Percentiles rank a stretch among this genome's conserved stretches.
phyloP scores from a whole-genome alignment of 2,888 invertebrate genomes.

The Diplazon laetatorius region DNA sequence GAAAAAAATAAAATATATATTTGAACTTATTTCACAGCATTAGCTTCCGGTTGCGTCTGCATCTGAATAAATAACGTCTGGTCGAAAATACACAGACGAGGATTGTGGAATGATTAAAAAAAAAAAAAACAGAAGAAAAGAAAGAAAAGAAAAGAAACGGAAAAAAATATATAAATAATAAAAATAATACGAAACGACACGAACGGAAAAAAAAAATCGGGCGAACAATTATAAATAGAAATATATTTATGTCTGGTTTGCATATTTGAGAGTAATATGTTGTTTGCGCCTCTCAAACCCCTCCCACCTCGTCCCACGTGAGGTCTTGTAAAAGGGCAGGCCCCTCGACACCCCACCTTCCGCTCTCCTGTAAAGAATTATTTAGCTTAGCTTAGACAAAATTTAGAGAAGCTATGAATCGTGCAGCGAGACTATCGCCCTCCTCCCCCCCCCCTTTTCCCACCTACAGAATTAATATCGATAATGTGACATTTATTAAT shows the following conservation, averaged over 20 bases:
- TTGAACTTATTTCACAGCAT: constrained; percentile 74
- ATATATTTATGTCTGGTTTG: constrained; percentile 78
- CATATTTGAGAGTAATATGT: constrained; percentile 76
- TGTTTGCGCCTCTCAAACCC: constrained; percentile 73
- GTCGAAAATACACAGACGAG: constrained; percentile 71
- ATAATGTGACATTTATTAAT: constrained; percentile 80
- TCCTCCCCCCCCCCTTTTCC: too few relatives aligned
- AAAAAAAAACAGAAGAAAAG: constrained; percentile 17
- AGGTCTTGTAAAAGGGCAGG: constrained; percentile 80
- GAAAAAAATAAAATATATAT: constrained; percentile 46
- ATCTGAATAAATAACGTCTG: constrained; percentile 72
- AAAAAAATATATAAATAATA: constrained; percentile 2
- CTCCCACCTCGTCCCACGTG: constrained; percentile 64
- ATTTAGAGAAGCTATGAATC: constrained; percentile 74
- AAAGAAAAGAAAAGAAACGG: constrained; percentile 9
- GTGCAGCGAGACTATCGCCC: constrained; percentile 77
- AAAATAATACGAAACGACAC: constrained; percentile 6
- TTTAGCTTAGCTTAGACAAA: constrained; percentile 78
- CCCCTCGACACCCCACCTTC: constrained; percentile 74
- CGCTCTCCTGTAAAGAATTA: constrained; percentile 74
- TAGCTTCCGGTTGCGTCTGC: constrained; percentile 70
- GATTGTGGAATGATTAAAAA: constrained; percentile 9
- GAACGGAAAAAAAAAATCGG: constrained; percentile 48
- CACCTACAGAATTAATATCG: constrained; percentile 72
- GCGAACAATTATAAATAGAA: constrained; percentile 73